Conservation (phyloP, 1,140 invertebrate genomes). For the Ruditapes philippinarum region DNA sequence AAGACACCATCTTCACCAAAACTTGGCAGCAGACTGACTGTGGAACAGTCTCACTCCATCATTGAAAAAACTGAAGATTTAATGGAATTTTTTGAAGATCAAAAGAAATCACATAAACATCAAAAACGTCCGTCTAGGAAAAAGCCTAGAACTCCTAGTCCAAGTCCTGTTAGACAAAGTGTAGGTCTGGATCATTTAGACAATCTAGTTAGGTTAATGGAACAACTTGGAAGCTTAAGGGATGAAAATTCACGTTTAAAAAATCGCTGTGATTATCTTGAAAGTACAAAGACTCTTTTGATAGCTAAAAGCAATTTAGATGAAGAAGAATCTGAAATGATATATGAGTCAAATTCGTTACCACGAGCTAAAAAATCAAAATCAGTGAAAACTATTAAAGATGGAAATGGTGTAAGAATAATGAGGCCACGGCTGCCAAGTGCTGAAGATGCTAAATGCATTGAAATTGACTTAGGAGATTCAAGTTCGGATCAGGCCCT, state of each 20-base stretch:
- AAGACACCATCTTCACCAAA: conserved; percentile 62
- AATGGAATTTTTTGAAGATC: conserved; percentile 83
- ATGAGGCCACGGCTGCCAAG: conserved; percentile 77
- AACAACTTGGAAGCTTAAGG: conserved; percentile 91
- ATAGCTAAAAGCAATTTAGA: conserved; percentile 79
- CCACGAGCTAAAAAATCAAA: conserved; percentile 72
- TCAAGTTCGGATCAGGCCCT: conserved; percentile 77
- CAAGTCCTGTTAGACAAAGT: conserved; percentile 77
- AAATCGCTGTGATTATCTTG: conserved; percentile 91
- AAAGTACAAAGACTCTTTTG: conserved; percentile 91
- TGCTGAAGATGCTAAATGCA: conserved; percentile 79
- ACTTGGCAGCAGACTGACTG: conserved; percentile 60
- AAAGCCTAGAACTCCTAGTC: conserved; percentile 79
- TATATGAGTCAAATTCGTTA: conserved; percentile 74
- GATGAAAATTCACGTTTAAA: conserved; percentile 91
- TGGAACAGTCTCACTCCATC: conserved; percentile 66
- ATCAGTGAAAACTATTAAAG: conserved; percentile 63
- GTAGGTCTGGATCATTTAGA: conserved; percentile 92
- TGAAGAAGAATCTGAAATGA: conserved; percentile 70
- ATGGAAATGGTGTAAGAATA: conserved; percentile 23
- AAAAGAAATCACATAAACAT: conserved; percentile 74
- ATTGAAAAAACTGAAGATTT: conserved; percentile 74
- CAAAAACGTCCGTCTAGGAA: conserved; percentile 69
- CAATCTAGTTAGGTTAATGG: conserved; percentile 91
- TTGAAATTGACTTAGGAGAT: conserved; percentile 76